Evolutionary conservation across 2,888 invertebrate genomes (phyloP).

Genomic region (Tetragnatha montana): DNA sequence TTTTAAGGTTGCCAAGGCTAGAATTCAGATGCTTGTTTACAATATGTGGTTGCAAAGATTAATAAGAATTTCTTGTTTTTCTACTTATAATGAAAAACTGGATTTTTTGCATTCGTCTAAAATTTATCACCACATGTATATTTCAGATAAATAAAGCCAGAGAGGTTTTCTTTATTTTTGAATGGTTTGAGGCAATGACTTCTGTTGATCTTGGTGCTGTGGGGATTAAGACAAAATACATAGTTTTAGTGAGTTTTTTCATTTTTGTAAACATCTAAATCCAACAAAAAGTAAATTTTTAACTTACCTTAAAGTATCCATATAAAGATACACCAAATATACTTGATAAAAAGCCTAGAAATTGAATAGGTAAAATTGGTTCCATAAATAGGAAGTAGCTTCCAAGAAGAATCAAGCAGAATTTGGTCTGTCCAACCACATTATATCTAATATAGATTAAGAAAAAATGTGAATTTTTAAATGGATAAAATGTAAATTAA

Average conservation of each 20-base stretch:
- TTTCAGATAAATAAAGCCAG: too few relatives aligned
- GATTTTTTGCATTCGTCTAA: too few relatives aligned
- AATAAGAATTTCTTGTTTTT: too few relatives aligned
- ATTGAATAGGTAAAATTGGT: slow-evolving; percentile 61
- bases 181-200: slow-evolving; percentile 14
- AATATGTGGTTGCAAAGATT: too few relatives aligned
- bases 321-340: slow-evolving; percentile 69
- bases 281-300: background rate
- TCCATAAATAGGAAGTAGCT: slow-evolving; percentile 68
- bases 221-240: background rate
- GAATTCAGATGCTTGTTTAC: too few relatives aligned
- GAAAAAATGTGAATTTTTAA: too few relatives aligned
- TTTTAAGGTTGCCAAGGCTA: too few relatives aligned
- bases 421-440: slow-evolving; percentile 81
- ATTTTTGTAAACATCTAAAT: background rate
- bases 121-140: too few relatives aligned
- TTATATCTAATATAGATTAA: slow-evolving; percentile 77
- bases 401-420: slow-evolving; percentile 77
- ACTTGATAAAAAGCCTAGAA: slow-evolving; percentile 67
- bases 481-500: too few relatives aligned
- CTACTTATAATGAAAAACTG: too few relatives aligned
- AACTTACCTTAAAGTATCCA: slow-evolving; percentile 64
- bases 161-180: background rate
- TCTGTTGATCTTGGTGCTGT: slow-evolving; percentile 32
- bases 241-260: background rate